A percentile compares a stretch with the other conserved stretches of the same genome.
phyloP scores from a whole-genome alignment of 2,113 vertebrate species.

The Triplophysa dalaica region DNA sequence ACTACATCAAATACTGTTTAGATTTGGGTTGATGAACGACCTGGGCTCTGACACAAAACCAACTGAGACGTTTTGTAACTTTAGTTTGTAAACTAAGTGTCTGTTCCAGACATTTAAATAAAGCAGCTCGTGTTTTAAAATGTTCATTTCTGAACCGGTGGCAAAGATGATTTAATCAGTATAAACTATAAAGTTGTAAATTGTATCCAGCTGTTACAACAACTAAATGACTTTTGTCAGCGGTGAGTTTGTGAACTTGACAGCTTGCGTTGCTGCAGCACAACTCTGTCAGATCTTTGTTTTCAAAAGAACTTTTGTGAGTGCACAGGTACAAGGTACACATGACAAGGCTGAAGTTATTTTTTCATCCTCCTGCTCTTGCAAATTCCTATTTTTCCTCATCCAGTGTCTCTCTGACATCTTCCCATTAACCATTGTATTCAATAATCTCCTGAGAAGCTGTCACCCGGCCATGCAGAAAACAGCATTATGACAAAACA shows the following conservation, averaged over 20 bases:
- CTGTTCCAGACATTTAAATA: neutral
- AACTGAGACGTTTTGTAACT: neutral
- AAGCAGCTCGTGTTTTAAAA: neutral
- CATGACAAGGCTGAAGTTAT: conserved; percentile 5
- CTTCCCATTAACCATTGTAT: conserved; percentile 20
- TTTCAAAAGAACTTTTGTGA: neutral
- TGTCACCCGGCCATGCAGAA: neutral
- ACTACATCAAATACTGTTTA: neutral
- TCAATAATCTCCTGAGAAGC: conserved; percentile 12
- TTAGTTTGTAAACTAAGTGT: neutral
- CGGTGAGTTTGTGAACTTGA: conserved; percentile 12
- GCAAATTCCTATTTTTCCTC: conserved; percentile 3
- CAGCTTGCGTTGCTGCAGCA: conserved; percentile 26
- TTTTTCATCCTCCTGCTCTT: conserved; percentile 30
- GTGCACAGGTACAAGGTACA: neutral
- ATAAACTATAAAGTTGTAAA: neutral
- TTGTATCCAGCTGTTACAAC: neutral
- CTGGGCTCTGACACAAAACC: neutral
- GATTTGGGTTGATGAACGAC: neutral
- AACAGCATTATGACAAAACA: neutral
- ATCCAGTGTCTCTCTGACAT: conserved; percentile 27
- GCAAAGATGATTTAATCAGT: neutral
- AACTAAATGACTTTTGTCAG: neutral
- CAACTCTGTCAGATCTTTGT: conserved; percentile 19
- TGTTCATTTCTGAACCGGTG: neutral